Conservation (phyloP, 35 echinoderm and acorn worm species). For the Antedon bifida region DNA sequence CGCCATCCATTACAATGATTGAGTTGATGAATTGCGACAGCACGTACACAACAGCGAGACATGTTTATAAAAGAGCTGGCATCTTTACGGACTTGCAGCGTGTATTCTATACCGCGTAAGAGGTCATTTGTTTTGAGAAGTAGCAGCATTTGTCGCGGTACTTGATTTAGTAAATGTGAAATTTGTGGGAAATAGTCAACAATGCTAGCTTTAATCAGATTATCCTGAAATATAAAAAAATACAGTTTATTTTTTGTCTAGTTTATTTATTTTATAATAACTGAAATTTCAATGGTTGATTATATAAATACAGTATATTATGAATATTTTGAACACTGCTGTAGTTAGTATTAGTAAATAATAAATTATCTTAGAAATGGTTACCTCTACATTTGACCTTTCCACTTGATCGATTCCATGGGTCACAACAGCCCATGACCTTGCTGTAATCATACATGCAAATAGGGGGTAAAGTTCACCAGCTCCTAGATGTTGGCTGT, state of each 20-base stretch:
- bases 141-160: slow-evolving; percentile 88
- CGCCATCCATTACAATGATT: slow-evolving; percentile 16
- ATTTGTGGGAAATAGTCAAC: slow-evolving; percentile 75
- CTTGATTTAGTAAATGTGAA: slow-evolving; percentile 59
- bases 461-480: slow-evolving; percentile 91
- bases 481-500: slow-evolving; percentile 64
- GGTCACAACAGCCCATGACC: slow-evolving; percentile 70
- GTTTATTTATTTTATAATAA: background rate
- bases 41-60: slow-evolving; percentile 82
- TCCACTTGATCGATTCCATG: slow-evolving; percentile 68
- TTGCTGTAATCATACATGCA: slow-evolving; percentile 91
- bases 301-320: too few relatives aligned
- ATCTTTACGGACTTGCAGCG: slow-evolving; percentile 42
- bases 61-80: slow-evolving; percentile 98
- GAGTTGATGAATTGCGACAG: slow-evolving; percentile 53
- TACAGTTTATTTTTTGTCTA: background rate
- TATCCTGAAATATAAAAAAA: slow-evolving; percentile 30
- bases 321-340: too few relatives aligned
- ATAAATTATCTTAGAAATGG: too few relatives aligned
- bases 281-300: background rate
- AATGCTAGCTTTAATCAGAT: slow-evolving; percentile 48
- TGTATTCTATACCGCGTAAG: slow-evolving; percentile 71
- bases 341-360: too few relatives aligned
- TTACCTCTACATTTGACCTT: slow-evolving; percentile 58
- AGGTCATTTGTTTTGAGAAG: slow-evolving; percentile 94